Percentiles rank a stretch among this genome's conserved stretches.
phyloP scores from a whole-genome alignment of 2,888 invertebrate genomes.

The Cactoblastis cactorum region DNA sequence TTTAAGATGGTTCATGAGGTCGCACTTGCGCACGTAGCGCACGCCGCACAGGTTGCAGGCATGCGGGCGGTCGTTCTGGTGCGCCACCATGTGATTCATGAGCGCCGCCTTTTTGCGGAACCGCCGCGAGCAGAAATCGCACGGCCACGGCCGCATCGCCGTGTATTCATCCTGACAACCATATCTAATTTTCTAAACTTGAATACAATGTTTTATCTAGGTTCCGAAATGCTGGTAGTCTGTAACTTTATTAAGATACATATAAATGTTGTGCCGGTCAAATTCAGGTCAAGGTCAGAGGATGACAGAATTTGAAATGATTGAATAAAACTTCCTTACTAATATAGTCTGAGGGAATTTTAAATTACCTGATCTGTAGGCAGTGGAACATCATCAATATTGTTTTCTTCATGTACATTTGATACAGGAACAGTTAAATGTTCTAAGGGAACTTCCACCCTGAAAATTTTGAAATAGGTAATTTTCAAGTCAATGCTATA shows the following conservation, averaged over 20 bases:
- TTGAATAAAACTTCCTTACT: not conserved
- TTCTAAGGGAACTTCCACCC: constrained; percentile 84
- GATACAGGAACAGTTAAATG: constrained; percentile 72
- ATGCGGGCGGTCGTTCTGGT: constrained; percentile 90
- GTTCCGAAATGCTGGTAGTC: no score
- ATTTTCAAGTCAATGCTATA: no score
- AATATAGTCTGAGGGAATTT: no score
- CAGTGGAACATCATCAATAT: constrained; percentile 87
- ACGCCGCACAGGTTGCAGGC: constrained; percentile 91
- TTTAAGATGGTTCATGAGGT: constrained; percentile 90
- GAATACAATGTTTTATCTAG: not conserved
- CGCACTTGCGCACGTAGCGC: constrained; percentile 87
- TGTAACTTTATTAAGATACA: no score
- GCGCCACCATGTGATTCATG: constrained; percentile 92
- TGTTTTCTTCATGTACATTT: constrained; percentile 81
- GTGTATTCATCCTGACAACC: constrained; percentile 82
- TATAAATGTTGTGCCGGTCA: no score
- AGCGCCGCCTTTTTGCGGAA: constrained; percentile 91
- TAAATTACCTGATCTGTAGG: constrained; percentile 88
- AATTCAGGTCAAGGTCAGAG: no score
- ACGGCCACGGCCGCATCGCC: constrained; percentile 88
- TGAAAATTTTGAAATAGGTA: no score
- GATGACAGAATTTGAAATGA: no score
- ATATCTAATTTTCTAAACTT: not conserved
- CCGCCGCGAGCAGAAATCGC: constrained; percentile 90